Conservation (phyloP, 2,888 invertebrate genomes). For the Hirudinaria manillensis region DNA sequence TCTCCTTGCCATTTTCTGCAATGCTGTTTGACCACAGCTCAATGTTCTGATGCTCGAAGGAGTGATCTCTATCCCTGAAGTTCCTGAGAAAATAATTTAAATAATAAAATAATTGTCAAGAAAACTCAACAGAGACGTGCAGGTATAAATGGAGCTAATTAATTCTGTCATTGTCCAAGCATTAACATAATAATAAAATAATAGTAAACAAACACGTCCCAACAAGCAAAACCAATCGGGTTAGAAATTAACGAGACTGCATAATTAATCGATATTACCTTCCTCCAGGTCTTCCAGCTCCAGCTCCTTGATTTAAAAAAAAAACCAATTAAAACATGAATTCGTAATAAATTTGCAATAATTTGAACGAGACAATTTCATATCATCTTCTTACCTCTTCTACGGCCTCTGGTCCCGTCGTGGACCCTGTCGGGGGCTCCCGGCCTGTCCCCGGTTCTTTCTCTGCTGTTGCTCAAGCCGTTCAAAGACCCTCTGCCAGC, state of each 20-base stretch:
- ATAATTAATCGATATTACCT: constrained; percentile 1
- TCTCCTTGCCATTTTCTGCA: constrained; percentile 35
- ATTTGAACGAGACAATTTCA: neutral
- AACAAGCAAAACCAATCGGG: too few species aligned
- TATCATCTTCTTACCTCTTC: neutral
- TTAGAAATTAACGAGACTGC: too few species aligned
- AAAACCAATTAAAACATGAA: neutral
- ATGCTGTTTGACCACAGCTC: constrained; percentile 22
- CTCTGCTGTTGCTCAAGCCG: constrained; percentile 12
- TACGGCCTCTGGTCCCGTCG: neutral
- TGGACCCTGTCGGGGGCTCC: neutral
- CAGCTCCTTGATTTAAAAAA: neutral
- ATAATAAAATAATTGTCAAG: neutral
- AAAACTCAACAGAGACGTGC: neutral
- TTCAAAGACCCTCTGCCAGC: constrained; percentile 18
- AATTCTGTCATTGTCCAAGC: neutral
- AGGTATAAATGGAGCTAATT: neutral
- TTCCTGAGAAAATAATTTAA: neutral
- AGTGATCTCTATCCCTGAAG: constrained; percentile 25
- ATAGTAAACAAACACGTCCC: neutral
- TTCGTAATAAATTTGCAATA: neutral
- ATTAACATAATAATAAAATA: neutral
- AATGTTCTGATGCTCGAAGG: constrained; percentile 13
- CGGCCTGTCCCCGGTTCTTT: constrained; percentile 1
- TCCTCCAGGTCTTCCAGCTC: constrained; percentile 16